Percentiles rank a stretch among this genome's conserved stretches.
Evolutionary conservation across 2,888 invertebrate species (phyloP).

Genomic region (Morinoia aosen): DNA sequence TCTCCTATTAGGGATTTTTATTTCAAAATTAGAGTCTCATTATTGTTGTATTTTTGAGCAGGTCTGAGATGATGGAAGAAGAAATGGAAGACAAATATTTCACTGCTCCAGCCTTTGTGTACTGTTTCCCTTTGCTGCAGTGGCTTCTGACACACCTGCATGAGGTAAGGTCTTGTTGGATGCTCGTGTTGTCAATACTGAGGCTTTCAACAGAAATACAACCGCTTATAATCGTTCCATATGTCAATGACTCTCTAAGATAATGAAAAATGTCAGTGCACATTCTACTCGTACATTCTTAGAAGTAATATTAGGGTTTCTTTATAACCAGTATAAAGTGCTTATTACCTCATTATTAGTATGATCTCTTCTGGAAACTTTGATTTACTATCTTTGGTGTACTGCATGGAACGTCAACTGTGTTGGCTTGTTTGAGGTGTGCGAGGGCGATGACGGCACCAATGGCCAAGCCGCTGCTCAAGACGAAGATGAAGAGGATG

Average conservation of each 20-base stretch:
- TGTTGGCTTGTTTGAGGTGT: constrained; percentile 1
- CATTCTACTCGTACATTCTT: no score
- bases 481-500: constrained; percentile 21
- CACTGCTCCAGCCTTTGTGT: constrained; percentile 85
- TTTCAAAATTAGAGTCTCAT: neutral
- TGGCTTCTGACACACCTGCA: constrained; percentile 65
- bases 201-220: constrained; percentile 65
- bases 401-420: neutral
- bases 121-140: constrained; percentile 83
- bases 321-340: neutral
- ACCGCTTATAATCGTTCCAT: constrained; percentile 69
- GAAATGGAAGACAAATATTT: constrained; percentile 72
- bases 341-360: neutral
- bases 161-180: constrained; percentile 68
- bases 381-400: neutral
- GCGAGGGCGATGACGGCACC: neutral
- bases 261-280: no score
- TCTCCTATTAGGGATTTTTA: neutral
- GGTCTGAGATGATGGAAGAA: constrained; percentile 55
- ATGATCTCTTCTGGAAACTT: neutral
- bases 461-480: neutral
- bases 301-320: neutral
- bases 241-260: no score
- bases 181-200: neutral
- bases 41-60: neutral